Evolutionary conservation across 2,888 invertebrate species (phyloP), one percentile per base, ranked within the genome.

Genomic region (Xanthorhoe spadicearia): DNA sequence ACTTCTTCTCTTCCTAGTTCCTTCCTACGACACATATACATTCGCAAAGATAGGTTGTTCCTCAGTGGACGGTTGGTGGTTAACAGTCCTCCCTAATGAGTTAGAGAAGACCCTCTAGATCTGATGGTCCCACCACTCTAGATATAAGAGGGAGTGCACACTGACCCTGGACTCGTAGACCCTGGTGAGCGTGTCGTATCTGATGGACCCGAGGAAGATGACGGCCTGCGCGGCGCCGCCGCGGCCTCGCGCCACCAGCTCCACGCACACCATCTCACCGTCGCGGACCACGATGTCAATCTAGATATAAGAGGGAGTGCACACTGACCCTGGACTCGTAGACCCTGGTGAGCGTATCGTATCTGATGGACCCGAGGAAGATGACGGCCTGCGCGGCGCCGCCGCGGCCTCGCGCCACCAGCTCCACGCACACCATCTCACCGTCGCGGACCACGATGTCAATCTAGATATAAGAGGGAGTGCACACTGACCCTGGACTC

Each of bases 261-360:
- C 99, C 66, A 99, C 99, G 90, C 99, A 99, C 62, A 99, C 98
- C 97, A 99, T 98, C 94, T 99, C 99, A 0, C 99, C 99, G 91
- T 99, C 99, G 53, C 99, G 95, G 38, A 99, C 98, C 83, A 98
- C 94, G 83, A 99, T 98, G 93, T 99, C n/a, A n/a, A n/a, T n/a
- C n/a, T n/a, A n/a, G n/a, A n/a, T n/a, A n/a, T n/a, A n/a, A 13
- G 17, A 32, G 17, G 7, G 8, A 17, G 23, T 10, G 13, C 10
- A 9, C 18, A 92, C 96, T 94, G 87, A 99, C 99, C 94, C 98
- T 94, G 19, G 98, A 96, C 89, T 99, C 99, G 90, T 99, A 99
- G 67, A 99, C 99, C 91, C 98, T 96, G 86, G 99, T 98, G 71
- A 99, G 94, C 35, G 99, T 98, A 92, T 99, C 99, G 91, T 99